A percentile compares a stretch with the other conserved stretches of the same genome.
These are phyloP conservation scores for Craterocephalus amniculus DNA, from an alignment of 2,797 vertebrate genomes.

Conservation along the genomic window DNA sequence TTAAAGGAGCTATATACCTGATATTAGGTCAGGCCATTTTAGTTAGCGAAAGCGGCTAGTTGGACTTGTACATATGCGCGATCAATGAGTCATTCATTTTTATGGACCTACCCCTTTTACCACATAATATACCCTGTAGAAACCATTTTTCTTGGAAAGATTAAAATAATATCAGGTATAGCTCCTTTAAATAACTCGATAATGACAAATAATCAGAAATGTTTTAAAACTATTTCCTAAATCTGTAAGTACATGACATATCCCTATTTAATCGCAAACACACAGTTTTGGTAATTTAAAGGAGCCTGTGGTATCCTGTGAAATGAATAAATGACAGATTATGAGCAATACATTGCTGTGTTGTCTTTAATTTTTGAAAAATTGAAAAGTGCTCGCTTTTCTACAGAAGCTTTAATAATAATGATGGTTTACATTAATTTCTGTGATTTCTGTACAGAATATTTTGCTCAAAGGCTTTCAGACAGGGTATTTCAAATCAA, in stretches of 20 bases:
- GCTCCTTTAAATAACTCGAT: too few relatives aligned
- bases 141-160: too few relatives aligned
- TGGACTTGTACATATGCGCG: too few relatives aligned
- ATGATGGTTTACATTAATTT: slow-evolving; percentile 53
- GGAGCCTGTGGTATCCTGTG: slow-evolving; percentile 22
- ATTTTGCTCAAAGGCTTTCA: slow-evolving; percentile 38
- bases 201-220: background rate
- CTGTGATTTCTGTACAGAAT: slow-evolving; percentile 50
- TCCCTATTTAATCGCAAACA: background rate
- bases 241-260: background rate
- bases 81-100: too few relatives aligned
- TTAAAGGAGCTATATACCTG: too few relatives aligned
- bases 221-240: background rate
- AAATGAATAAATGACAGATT: slow-evolving; percentile 61
- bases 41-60: too few relatives aligned
- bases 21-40: too few relatives aligned
- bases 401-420: slow-evolving; percentile 83
- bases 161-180: too few relatives aligned
- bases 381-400: slow-evolving; percentile 57
- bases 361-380: slow-evolving; percentile 63
- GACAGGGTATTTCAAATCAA: slow-evolving; percentile 19
- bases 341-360: slow-evolving; percentile 47
- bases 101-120: too few relatives aligned
- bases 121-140: too few relatives aligned
- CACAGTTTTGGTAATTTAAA: background rate